Percentiles rank a stretch among this genome's conserved stretches.
Conservation (phyloP, 2,113 vertebrate species). For the Pteropus alecto region DNA sequence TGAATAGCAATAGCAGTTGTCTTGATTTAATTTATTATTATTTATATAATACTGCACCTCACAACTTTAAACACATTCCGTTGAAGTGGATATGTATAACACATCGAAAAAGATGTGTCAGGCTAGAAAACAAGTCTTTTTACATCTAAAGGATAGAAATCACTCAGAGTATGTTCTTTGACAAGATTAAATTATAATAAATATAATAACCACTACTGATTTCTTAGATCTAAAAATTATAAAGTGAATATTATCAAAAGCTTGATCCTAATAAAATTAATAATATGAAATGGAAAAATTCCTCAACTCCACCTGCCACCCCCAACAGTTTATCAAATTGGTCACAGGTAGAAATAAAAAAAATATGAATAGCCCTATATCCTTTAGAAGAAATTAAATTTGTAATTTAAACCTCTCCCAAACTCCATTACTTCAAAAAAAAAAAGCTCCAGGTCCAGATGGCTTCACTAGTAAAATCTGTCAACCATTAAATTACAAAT, state of each 20-base stretch:
- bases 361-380: background rate
- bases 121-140: background rate
- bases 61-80: background rate
- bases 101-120: background rate
- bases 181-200: background rate
- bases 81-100: background rate
- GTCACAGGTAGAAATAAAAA: background rate
- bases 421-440: background rate
- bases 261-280: conserved; percentile 5
- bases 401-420: background rate
- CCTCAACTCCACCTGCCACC: background rate
- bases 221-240: background rate
- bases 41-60: background rate
- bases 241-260: background rate
- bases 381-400: conserved; percentile 19
- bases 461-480: background rate
- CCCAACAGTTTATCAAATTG: background rate
- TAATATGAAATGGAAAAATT: background rate
- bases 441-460: background rate
- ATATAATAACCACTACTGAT: background rate
- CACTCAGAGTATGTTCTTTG: background rate
- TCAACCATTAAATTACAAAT: background rate
- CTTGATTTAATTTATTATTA: conserved; percentile 25
- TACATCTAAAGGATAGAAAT: background rate
- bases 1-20: background rate